Percentiles rank a stretch among this genome's conserved stretches.
These are phyloP conservation scores for Netelia fuscicornis DNA, from an alignment of 2,888 invertebrate species.

Conservation along the genomic window DNA sequence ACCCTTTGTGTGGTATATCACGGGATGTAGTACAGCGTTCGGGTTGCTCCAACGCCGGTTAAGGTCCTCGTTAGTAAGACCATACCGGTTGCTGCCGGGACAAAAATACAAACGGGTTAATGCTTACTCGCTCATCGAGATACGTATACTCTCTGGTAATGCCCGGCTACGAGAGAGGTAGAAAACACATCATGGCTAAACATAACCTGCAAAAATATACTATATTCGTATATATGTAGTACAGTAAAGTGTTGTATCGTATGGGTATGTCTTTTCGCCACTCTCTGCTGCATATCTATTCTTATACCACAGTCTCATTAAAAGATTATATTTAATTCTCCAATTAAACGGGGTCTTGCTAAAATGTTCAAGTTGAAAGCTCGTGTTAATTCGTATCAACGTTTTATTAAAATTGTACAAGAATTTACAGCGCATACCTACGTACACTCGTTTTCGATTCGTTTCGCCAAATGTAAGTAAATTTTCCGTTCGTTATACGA, in stretches of 20 bases:
- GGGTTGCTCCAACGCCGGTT: slow-evolving; percentile 94
- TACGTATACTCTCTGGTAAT: background rate
- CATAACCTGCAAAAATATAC: slow-evolving; percentile 3
- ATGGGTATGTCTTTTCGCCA: background rate
- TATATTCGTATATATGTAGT: background rate
- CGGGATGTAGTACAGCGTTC: slow-evolving; percentile 90
- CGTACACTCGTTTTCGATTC: background rate
- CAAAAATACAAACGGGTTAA: slow-evolving; percentile 71
- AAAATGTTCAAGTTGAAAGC: background rate
- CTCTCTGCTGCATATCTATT: background rate
- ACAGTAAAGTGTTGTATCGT: background rate
- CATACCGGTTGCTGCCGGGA: slow-evolving; percentile 91
- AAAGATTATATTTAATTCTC: background rate
- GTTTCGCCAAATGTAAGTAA: background rate
- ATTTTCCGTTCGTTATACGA: background rate
- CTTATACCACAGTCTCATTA: background rate
- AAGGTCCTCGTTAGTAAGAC: slow-evolving; percentile 93
- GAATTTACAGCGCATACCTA: background rate
- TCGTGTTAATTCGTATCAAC: background rate
- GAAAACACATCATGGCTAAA: slow-evolving; percentile 21
- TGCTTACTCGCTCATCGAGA: slow-evolving; percentile 25
- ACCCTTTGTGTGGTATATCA: slow-evolving; percentile 93
- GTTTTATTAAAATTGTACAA: background rate
- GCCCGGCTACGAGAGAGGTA: background rate
- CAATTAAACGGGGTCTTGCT: background rate